Evolutionary conservation across 2,113 vertebrate genomes (phyloP).

Genomic region (Pseudolaguvia tuberculata): DNA sequence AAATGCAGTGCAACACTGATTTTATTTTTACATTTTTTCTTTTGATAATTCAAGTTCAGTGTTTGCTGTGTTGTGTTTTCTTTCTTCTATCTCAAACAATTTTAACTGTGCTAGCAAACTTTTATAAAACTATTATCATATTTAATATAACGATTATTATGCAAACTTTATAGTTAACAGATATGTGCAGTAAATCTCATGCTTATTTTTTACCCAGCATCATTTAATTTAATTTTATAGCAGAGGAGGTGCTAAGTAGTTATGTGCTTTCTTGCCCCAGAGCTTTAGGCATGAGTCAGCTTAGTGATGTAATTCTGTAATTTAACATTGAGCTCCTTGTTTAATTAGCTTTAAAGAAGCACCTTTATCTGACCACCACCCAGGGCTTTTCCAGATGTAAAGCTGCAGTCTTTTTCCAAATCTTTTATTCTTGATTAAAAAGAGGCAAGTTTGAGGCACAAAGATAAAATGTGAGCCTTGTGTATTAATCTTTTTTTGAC

Average conservation of each 20-base stretch:
- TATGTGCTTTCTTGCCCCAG: slow-evolving; percentile 56
- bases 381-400: slow-evolving; percentile 13
- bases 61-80: too few species aligned
- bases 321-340: slow-evolving; percentile 53
- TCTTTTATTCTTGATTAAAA: background rate
- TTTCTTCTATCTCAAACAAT: too few species aligned
- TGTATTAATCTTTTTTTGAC: background rate
- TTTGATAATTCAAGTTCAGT: too few species aligned
- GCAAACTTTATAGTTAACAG: background rate
- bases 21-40: too few species aligned
- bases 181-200: background rate
- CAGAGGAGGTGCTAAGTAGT: slow-evolving; percentile 42
- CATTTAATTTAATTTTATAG: slow-evolving; percentile 13
- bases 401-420: slow-evolving; percentile 5
- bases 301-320: slow-evolving; percentile 60
- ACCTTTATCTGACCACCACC: background rate
- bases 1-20: too few species aligned
- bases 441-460: background rate
- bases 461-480: background rate
- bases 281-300: slow-evolving; percentile 57
- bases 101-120: too few species aligned
- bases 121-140: background rate
- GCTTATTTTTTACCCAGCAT: slow-evolving; percentile 42
- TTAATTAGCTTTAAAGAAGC: slow-evolving; percentile 45
- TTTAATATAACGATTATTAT: background rate